phyloP scores from a whole-genome alignment of 2,113 vertebrate species.

The Oreochromis niloticus region DNA sequence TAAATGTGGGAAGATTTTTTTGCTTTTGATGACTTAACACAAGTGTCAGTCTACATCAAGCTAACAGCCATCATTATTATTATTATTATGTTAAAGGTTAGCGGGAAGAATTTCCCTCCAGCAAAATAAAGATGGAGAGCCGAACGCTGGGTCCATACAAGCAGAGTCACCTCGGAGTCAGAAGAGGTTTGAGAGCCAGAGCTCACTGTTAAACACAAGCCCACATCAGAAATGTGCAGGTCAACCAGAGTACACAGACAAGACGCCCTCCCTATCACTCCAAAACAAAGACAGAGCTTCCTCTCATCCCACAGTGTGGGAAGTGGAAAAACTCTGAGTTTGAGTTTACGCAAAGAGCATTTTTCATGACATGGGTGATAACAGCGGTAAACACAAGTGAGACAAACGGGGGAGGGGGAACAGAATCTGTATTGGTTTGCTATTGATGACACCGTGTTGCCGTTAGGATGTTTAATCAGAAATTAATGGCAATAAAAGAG shows the following conservation, averaged over 20 bases:
- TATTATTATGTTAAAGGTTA: background rate
- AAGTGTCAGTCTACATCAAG: background rate
- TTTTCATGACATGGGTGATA: background rate
- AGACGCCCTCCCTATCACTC: conserved; percentile 6
- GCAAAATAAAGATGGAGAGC: background rate
- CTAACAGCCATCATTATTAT: background rate
- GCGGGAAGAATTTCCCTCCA: background rate
- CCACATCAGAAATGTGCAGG: conserved; percentile 8
- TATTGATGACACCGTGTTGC: conserved; percentile 4
- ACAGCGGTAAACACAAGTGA: background rate
- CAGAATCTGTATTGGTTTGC: background rate
- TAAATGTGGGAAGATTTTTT: background rate
- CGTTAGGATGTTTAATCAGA: conserved; percentile 56
- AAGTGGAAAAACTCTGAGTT: background rate
- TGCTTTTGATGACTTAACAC: background rate
- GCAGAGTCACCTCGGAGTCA: background rate
- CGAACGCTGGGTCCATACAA: background rate
- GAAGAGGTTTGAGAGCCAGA: background rate
- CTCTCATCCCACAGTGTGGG: background rate
- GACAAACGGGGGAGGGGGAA: background rate
- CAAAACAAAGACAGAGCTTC: conserved; percentile 6
- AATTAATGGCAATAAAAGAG: conserved; percentile 49
- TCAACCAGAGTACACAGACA: conserved; percentile 44
- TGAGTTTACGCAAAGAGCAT: background rate
- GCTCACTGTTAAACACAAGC: background rate